These are phyloP conservation scores for Mimas tiliae DNA, from an alignment of 2,888 invertebrate genomes.

Conservation along the genomic window DNA sequence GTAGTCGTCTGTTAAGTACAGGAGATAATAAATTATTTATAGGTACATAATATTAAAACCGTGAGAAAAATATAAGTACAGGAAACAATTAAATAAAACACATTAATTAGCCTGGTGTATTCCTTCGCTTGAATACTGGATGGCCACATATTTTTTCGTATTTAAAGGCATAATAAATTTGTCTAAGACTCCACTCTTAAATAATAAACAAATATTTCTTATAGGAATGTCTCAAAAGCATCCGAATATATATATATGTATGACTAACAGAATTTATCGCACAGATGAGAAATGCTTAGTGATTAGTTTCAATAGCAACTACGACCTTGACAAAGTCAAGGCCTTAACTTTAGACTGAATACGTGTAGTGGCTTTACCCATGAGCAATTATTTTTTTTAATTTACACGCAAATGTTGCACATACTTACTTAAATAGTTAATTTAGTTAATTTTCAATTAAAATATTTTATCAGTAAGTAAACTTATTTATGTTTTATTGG, in stretches of 20 bases:
- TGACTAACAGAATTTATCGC: neutral
- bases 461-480: neutral
- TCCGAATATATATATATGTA: neutral
- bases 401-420: neutral
- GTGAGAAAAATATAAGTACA: neutral
- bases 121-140: neutral
- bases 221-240: neutral
- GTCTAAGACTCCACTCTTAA: neutral
- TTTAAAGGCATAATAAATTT: neutral
- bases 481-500: neutral
- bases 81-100: neutral
- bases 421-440: neutral
- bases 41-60: neutral
- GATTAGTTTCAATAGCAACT: neutral
- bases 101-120: neutral
- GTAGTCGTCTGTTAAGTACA: no score
- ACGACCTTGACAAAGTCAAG: conserved; percentile 1
- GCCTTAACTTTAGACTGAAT: neutral
- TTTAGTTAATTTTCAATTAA: neutral
- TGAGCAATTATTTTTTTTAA: neutral
- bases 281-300: neutral
- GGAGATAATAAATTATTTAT: no score
- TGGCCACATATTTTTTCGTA: neutral
- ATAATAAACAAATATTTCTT: conserved; percentile 14
- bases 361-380: neutral